These are phyloP conservation scores for Drosophila busckii DNA, from an alignment of 1,140 invertebrate species.

Conservation along the genomic window DNA sequence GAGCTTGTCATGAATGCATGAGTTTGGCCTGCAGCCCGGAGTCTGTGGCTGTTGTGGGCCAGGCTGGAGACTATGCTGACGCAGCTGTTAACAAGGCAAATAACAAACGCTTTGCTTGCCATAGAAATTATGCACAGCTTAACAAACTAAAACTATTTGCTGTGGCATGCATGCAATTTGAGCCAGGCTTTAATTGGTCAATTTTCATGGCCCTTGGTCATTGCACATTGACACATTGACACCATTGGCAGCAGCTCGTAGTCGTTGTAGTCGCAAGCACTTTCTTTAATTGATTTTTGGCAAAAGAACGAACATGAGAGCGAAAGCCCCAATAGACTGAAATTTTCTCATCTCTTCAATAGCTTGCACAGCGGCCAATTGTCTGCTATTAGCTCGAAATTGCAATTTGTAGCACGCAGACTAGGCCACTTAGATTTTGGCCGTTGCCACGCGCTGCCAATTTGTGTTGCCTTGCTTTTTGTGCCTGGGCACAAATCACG, in stretches of 20 bases:
- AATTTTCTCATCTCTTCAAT: too few species aligned
- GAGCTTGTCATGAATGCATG: constrained; percentile 46
- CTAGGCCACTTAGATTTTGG: background rate
- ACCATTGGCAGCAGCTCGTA: too few species aligned
- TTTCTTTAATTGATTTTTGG: too few species aligned
- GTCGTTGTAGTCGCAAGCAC: too few species aligned
- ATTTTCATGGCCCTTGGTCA: constrained; percentile 23
- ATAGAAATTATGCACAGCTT: constrained; percentile 52
- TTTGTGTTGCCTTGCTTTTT: constrained; percentile 20
- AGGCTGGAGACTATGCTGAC: constrained; percentile 22
- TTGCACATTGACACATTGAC: background rate
- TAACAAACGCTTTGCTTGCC: constrained; percentile 46
- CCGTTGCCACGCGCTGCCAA: constrained; percentile 24
- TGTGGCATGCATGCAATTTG: background rate
- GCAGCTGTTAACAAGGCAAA: constrained; percentile 63
- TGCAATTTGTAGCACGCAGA: constrained; percentile 5
- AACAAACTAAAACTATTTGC: constrained; percentile 44
- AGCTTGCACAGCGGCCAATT: too few species aligned
- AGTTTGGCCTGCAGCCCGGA: background rate
- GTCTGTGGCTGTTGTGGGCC: background rate
- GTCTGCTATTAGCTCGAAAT: too few species aligned
- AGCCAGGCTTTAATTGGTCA: constrained; percentile 38
- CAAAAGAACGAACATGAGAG: too few species aligned
- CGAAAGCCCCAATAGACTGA: too few species aligned
- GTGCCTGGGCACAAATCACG: constrained; percentile 39